Conservation (phyloP, 2,888 invertebrate species). For the Tetrapedia diversipes region DNA sequence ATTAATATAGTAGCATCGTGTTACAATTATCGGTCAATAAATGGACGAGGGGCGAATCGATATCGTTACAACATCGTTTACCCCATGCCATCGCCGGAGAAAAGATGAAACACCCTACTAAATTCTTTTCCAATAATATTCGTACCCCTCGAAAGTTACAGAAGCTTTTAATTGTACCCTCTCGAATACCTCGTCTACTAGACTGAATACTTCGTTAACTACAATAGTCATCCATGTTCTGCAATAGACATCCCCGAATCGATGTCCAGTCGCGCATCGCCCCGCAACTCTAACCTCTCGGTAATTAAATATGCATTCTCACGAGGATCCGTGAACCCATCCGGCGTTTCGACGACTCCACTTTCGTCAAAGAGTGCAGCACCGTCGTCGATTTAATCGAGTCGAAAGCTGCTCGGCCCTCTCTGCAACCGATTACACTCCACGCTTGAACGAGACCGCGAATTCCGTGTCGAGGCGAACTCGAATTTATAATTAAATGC, state of each 20-base stretch:
- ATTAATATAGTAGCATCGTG: constrained; percentile 34
- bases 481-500: constrained; percentile 50
- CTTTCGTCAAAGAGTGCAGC: constrained; percentile 30
- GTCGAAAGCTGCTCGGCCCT: constrained; percentile 24
- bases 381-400: constrained; percentile 43
- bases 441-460: constrained; percentile 35
- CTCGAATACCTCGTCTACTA: too few relatives aligned
- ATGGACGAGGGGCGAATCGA: constrained; percentile 4
- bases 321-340: not conserved
- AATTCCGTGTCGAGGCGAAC: constrained; percentile 22
- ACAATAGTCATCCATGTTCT: too few relatives aligned
- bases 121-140: constrained; percentile 22
- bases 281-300: not conserved
- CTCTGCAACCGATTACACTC: constrained; percentile 19
- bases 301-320: constrained; percentile 21
- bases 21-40: constrained; percentile 30
- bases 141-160: not conserved
- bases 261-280: not conserved
- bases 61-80: constrained; percentile 26
- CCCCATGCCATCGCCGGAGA: not conserved
- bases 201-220: too few relatives aligned
- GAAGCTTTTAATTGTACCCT: too few relatives aligned
- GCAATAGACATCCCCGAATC: not conserved
- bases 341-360: constrained; percentile 28
- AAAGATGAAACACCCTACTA: constrained; percentile 24